These are phyloP conservation scores for Tenthredo notha DNA, from an alignment of 2,888 invertebrate species.

Conservation along the genomic window DNA sequence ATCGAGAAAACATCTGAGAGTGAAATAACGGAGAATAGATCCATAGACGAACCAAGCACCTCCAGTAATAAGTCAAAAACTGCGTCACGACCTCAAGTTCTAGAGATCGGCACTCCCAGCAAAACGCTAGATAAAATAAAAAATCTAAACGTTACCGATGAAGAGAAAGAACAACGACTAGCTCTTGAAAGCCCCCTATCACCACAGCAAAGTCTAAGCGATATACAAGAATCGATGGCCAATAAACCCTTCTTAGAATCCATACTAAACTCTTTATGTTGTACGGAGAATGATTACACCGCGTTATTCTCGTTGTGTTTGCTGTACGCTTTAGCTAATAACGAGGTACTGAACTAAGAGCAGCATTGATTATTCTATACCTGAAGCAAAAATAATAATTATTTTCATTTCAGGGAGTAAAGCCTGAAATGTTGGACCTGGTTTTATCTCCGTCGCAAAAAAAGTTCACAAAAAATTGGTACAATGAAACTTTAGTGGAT, in stretches of 20 bases:
- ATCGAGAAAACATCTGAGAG: conserved; percentile 39
- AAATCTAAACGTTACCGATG: conserved; percentile 92
- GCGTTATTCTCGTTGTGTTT: conserved; percentile 95
- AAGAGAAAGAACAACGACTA: conserved; percentile 89
- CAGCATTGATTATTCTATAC: conserved; percentile 37
- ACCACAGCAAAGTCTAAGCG: conserved; percentile 59
- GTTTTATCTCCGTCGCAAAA: conserved; percentile 85
- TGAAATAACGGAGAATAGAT: conserved; percentile 24
- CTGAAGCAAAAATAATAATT: conserved; percentile 44
- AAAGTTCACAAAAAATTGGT: conserved; percentile 82
- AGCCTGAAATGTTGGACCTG: conserved; percentile 89
- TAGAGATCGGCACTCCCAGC: conserved; percentile 56
- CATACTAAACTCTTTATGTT: conserved; percentile 92
- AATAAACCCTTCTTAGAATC: conserved; percentile 93
- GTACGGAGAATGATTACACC: conserved; percentile 96
- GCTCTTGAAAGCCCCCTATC: conserved; percentile 72
- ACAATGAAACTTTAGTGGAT: conserved; percentile 91
- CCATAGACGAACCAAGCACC: conserved; percentile 61
- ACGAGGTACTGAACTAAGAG: conserved; percentile 85
- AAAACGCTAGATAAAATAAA: conserved; percentile 70
- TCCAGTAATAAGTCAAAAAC: conserved; percentile 54
- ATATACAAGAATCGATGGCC: conserved; percentile 77
- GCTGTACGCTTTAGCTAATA: conserved; percentile 95
- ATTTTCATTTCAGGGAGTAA: conserved; percentile 84
- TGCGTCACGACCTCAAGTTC: conserved; percentile 40